Percentiles rank a stretch among this genome's conserved stretches.
Evolutionary conservation across 2,888 invertebrate species (phyloP).

Genomic region (Vesta saturnalis): DNA sequence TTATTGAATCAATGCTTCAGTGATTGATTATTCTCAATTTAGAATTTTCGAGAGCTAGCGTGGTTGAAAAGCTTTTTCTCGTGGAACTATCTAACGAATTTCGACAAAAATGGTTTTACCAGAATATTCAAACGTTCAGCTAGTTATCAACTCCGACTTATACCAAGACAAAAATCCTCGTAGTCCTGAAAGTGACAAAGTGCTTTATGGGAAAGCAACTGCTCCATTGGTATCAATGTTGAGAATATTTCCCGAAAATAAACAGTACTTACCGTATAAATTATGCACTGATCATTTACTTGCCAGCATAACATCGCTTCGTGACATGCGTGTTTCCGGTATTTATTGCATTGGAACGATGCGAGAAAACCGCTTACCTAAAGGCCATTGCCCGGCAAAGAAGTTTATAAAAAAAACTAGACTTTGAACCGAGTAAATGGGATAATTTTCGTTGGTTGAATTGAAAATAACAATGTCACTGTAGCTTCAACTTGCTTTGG

Average conservation of each 20-base stretch:
- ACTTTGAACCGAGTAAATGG: neutral
- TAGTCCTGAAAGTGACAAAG: constrained; percentile 17
- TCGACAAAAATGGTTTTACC: no score
- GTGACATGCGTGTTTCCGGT: neutral
- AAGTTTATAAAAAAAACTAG: neutral
- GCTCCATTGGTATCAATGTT: constrained; percentile 9
- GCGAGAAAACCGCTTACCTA: neutral
- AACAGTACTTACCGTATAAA: neutral
- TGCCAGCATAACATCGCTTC: no score
- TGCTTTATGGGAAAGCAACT: constrained; percentile 17
- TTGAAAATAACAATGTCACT: neutral
- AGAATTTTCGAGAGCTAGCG: no score
- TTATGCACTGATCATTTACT: no score
- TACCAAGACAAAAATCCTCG: constrained; percentile 47
- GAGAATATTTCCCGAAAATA: neutral
- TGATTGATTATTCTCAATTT: no score
- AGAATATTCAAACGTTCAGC: no score
- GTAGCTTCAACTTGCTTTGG: neutral
- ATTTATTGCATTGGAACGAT: neutral
- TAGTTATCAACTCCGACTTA: constrained; percentile 52
- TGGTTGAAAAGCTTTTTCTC: no score
- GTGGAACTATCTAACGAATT: no score
- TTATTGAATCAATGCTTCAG: no score
- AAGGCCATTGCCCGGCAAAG: neutral
- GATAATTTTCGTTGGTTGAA: neutral